A percentile compares a stretch with the other conserved stretches of the same genome.
Evolutionary conservation across 2,113 vertebrate species (phyloP).

Genomic region (Strigops habroptila): DNA sequence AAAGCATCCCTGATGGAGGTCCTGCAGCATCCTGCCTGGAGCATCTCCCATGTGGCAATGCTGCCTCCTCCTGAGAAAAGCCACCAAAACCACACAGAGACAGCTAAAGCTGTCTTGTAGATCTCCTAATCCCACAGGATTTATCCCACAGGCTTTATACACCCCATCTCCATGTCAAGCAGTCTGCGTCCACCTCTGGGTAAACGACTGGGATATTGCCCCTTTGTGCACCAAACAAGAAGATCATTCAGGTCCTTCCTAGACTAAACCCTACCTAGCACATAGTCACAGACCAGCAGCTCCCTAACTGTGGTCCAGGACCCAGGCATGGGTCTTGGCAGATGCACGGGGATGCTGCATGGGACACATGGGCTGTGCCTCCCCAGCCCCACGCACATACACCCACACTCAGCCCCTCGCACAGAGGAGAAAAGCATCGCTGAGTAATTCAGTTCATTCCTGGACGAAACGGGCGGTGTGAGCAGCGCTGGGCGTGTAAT

Average conservation of each 20-base stretch:
- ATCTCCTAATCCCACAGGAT: not conserved
- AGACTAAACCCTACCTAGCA: not conserved
- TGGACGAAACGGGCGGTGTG: not conserved
- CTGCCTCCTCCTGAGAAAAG: not conserved
- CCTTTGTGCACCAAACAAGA: not conserved
- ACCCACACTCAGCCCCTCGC: not conserved
- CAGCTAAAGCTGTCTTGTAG: not conserved
- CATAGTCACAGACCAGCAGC: not conserved
- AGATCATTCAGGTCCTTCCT: too few species aligned
- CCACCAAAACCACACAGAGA: not conserved
- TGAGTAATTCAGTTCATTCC: not conserved
- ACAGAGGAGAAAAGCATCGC: not conserved
- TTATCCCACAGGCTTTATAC: not conserved
- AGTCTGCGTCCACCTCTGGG: fast-evolving
- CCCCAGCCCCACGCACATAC: not conserved
- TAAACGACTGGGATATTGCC: not conserved
- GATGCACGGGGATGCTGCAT: not conserved
- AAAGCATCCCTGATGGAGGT: not conserved
- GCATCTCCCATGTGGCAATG: not conserved
- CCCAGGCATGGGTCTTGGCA: fast-evolving
- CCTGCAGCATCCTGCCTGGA: not conserved
- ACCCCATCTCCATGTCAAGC: not conserved
- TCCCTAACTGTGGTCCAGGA: fast-evolving
- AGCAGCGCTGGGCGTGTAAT: fast-evolving
- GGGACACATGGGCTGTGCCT: not conserved